Conservation (phyloP, 2,797 vertebrate species). For the Danio albolineatus region DNA sequence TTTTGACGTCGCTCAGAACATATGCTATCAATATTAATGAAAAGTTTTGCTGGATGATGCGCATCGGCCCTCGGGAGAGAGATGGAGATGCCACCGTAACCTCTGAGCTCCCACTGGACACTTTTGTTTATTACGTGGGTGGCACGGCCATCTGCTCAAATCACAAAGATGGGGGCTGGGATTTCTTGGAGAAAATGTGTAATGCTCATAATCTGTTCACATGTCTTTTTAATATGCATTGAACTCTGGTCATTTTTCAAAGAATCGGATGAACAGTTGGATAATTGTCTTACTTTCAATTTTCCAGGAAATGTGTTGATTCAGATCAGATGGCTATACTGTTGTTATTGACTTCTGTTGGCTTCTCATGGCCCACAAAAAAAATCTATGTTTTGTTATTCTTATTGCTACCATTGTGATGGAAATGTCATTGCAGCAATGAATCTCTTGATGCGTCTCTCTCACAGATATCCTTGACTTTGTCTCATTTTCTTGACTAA, state of each 20-base stretch:
- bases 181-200: constrained; percentile 54
- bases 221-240: constrained; percentile 8
- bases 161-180: constrained; percentile 47
- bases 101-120: constrained; percentile 45
- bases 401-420: not conserved
- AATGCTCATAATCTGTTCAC: constrained; percentile 46
- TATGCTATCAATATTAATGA: constrained; percentile 22
- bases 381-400: not conserved
- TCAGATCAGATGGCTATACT: not conserved
- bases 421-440: not conserved
- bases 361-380: not conserved
- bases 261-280: not conserved
- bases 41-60: constrained; percentile 49
- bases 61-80: constrained; percentile 38
- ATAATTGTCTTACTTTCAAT: constrained; percentile 3
- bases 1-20: constrained; percentile 19
- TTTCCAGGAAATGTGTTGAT: not conserved
- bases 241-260: constrained; percentile 17
- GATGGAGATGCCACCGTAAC: constrained; percentile 49
- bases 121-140: constrained; percentile 60
- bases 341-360: not conserved
- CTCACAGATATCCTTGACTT: not conserved
- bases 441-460: not conserved
- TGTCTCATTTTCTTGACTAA: constrained; percentile 22
- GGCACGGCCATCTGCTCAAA: constrained; percentile 65